Evolutionary conservation across 2,113 vertebrate genomes (phyloP), one percentile per base, ranked within the genome.

Genomic region (Embiotoca jacksoni): DNA sequence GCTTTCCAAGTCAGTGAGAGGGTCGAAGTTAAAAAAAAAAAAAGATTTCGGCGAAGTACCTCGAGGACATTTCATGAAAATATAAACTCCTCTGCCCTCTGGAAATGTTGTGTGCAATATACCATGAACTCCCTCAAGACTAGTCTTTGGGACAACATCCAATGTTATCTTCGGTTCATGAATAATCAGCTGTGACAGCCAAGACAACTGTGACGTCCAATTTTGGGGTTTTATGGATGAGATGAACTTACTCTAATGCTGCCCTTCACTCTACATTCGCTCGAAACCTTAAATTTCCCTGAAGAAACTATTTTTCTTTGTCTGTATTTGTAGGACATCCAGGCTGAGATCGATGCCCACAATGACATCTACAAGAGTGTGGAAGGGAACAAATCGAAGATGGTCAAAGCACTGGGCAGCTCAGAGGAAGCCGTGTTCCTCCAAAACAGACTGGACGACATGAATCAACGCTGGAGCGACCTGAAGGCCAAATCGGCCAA

Each of bases 401-500:
- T 99, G 98, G 97, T 98, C 79, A 99, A 98, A 91, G 96, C 97
- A 11, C 90, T 99, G 91, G 98, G 98, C 49, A 98, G 95, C 83
- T 97, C 98, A 0, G 98, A 99, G 65, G 98, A 99, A 86, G 96
- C 97, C 0, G 94, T 95, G 56, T 94, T 98, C 72, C 96, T 99
- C 57, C 98, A 99, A 56, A 97, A 98, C 80, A 94, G 97, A 39
- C 94, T 99, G 85, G 98, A 99, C 85, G 97, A 99, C 91, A 99
- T 99, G 98, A 99, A 99, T 93, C 97, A 98, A 49, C 97, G 98
- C 53, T 99, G 98, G 98, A 97, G 95, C 2, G 97, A 99, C 77
- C 93, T 99, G 75, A 99, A 97, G 91, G 89, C 94, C 0, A 99
- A 99, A 80, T 99, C 98, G 0, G 95, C 96, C 63, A 98, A 95